Base-by-base conservation (phyloP, 2,113 vertebrate species). In the Falcunculus frontatus region DNA sequence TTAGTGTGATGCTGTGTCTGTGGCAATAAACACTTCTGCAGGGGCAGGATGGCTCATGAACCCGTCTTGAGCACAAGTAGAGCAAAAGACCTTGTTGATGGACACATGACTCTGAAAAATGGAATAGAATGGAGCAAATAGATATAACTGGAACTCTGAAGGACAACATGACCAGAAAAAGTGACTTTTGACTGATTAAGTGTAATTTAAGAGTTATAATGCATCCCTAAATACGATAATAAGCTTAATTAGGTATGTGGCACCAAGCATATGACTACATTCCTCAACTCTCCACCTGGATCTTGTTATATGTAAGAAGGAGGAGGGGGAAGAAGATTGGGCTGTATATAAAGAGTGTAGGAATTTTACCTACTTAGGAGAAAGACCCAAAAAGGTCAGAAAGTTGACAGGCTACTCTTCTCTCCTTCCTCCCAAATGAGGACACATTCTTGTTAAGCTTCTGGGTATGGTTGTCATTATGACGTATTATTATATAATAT, bases 241-340 rank as follows among this genome's bases (percentile, higher is more conserved):
- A 26, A 35, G 9, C 14, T 41, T 69, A n/a, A 62, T 55, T n/a
- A 55, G 27, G 17, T 32, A 16, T 14, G 35, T 49, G 18, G 3
- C 15, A 42, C 11, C 10, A 46, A 0, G 0, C 29, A 6, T 23
- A 49, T 50, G 6, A 33, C 3, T 29, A 7, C 23, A 52, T 53
- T 69, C 5, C 32, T 73, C 35, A 67, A 14, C 10, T 52, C 11
- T 59, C 13, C 13, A 37, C 13, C 29, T 39, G 42, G 30, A 27
- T 32, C 21, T 13, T 22, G 8, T 6, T 27, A 27, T 19, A 9
- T 41, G 10, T 16, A 41, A 53, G 13, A 52, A 74, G 29, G 4
- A 35, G 16, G 5, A 46, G 9, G 17, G 4, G 2, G 0, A 35
- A 32, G 41, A 62, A 37, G 11, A 41, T 13, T 68, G 39, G 39